Evolutionary conservation across 2,797 vertebrate species (phyloP).

Genomic region (Sebastes hubbsi): DNA sequence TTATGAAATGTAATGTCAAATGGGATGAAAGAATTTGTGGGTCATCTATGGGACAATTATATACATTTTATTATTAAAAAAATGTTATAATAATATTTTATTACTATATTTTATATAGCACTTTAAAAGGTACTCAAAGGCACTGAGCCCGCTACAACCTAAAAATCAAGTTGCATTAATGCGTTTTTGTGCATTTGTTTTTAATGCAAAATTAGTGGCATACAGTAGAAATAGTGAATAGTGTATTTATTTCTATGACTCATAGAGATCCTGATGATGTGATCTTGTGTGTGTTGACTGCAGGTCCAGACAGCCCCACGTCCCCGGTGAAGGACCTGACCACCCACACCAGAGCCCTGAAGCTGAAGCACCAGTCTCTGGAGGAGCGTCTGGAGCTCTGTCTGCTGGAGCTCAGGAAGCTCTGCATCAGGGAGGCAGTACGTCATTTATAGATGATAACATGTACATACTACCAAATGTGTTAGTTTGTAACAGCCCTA

Average conservation of each 20-base stretch:
- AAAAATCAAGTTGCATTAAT: not conserved
- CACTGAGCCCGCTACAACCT: too few species aligned
- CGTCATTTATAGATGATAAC: constrained; percentile 54
- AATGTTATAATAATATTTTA: too few species aligned
- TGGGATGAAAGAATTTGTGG: not conserved
- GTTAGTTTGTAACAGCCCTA: not conserved
- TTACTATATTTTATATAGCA: too few species aligned
- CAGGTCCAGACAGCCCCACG: constrained; percentile 89
- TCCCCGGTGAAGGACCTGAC: constrained; percentile 85
- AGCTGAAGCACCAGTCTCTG: constrained; percentile 88
- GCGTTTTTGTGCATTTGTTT: accelerated
- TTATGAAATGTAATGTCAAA: not conserved
- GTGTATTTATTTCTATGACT: not conserved
- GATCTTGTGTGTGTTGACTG: constrained; percentile 25
- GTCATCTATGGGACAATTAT: not conserved
- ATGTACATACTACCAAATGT: not conserved
- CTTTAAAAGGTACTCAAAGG: too few species aligned
- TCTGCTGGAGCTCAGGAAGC: constrained; percentile 88
- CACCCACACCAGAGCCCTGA: constrained; percentile 83
- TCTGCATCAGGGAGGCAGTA: constrained; percentile 94
- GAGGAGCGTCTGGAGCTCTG: constrained; percentile 89
- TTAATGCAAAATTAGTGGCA: too few species aligned
- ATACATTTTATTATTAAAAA: too few species aligned
- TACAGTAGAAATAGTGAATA: not conserved
- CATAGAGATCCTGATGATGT: not conserved